Evolutionary conservation across 2,797 vertebrate genomes (phyloP).

Genomic region (Columba guinea): DNA sequence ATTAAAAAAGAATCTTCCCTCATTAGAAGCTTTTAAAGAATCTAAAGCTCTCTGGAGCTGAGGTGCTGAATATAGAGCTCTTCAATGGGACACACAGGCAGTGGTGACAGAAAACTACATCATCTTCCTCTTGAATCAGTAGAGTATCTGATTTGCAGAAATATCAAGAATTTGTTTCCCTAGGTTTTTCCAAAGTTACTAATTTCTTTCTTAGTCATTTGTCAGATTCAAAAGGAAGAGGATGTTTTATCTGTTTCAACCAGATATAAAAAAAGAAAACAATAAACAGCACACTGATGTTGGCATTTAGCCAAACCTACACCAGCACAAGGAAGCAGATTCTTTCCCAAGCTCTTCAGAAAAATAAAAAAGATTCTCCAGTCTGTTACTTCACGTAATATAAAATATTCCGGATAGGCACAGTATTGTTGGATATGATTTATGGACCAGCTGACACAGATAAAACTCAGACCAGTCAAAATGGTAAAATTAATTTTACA

Average conservation of each 20-base stretch:
- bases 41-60: not conserved
- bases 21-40: not conserved
- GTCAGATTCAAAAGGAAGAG: conserved; percentile 52
- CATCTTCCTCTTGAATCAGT: not conserved
- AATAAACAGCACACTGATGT: conserved; percentile 26
- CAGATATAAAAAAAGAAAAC: conserved; percentile 48
- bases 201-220: not conserved
- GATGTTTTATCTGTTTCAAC: conserved; percentile 58
- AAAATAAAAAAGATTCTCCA: not conserved
- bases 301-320: conserved; percentile 26
- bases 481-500: not conserved
- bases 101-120: not conserved
- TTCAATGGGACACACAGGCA: not conserved
- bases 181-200: not conserved
- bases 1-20: not conserved
- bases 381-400: not conserved
- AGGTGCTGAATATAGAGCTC: not conserved
- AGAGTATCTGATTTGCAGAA: not conserved
- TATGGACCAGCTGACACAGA: not conserved
- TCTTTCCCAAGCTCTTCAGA: not conserved
- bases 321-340: not conserved
- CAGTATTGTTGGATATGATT: not conserved
- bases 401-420: not conserved
- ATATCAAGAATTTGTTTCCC: not conserved
- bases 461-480: not conserved